Evolutionary conservation across 2,888 invertebrate species (phyloP), one percentile per base, ranked within the genome.

Genomic region (Keiferia lycopersicella): DNA sequence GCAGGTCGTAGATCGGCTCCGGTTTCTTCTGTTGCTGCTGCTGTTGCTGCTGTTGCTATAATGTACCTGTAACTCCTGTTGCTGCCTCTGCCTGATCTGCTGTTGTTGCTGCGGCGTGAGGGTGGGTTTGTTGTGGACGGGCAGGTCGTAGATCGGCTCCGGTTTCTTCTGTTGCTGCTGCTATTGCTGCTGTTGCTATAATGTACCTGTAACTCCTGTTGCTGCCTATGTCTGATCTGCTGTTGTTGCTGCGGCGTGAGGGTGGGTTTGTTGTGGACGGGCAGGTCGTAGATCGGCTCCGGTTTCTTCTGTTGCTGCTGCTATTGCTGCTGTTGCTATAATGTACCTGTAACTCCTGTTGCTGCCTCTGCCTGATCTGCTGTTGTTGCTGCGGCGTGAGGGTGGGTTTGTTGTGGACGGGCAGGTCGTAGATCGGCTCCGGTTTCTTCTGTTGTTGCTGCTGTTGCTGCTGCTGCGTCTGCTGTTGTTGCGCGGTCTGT

Each of bases 131-230:
- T 88, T 90, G 76, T 90, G 90, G 73, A 88, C 86, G 16, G 89
- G 90, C 71, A 89, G 70, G 66, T 90, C 90, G 77, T 90, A 89
- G 61, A 89, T 90, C 0, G 90, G 90, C 66, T 89, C 88, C 1
- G 89, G 89, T 65, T 90, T 88, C 73, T 84, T 84, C 57, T 79
- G 83, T 66, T 73, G 75, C 67, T 73, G 79, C 57, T 77, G 79
- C 11, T 66, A 68, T 61, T 26, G 26, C 6, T 26, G 77, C 11
- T 2, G 2, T 26, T 26, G 26, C 6, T 26, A 4, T 26, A 6
- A 26, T 26, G 26, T 45, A 45, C 45, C 45, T 45, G 45, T n/a
- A 45, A 45, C 8, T 70, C 68, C 67, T 64, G 70, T 14, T 20
- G 22, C 14, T 71, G 69, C 0, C 67, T 78, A 66, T 79, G 74